Evolutionary conservation across 1,140 invertebrate genomes (phyloP).

Genomic region (Zaprionus gabonicus): DNA sequence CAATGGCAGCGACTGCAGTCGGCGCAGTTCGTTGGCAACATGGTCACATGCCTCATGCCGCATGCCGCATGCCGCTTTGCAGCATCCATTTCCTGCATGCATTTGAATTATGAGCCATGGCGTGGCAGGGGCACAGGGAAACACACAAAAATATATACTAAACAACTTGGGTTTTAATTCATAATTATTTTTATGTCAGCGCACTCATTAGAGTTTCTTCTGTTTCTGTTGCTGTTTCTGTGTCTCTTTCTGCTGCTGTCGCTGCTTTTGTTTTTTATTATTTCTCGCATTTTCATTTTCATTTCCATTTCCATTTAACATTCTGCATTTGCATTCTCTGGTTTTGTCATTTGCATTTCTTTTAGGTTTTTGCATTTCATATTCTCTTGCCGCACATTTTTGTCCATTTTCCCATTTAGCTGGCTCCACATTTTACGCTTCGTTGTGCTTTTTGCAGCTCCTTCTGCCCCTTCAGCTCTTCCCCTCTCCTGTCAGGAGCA

Average conservation of each 20-base stretch:
- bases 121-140: constrained; percentile 18
- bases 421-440: constrained; percentile 54
- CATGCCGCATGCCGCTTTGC: constrained; percentile 2
- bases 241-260: constrained; percentile 16
- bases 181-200: constrained; percentile 83
- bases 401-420: constrained; percentile 45
- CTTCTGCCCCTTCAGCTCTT: no score
- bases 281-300: constrained; percentile 23
- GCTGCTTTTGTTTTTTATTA: constrained; percentile 22
- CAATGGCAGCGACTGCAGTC: constrained; percentile 50
- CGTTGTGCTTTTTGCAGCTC: constrained; percentile 60
- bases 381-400: constrained; percentile 57
- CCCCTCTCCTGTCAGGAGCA: not conserved
- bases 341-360: constrained; percentile 73
- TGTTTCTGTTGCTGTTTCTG: not conserved
- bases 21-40: constrained; percentile 71
- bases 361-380: constrained; percentile 56
- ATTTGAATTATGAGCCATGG: constrained; percentile 73
- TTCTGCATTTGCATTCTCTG: constrained; percentile 41
- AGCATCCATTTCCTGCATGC: constrained; percentile 63
- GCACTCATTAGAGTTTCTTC: constrained; percentile 73
- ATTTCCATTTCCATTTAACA: constrained; percentile 30
- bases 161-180: constrained; percentile 79
- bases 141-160: constrained; percentile 48
- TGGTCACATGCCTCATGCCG: not conserved